These are phyloP conservation scores for Sandelia bainsii DNA, from an alignment of 2,797 vertebrate genomes.

Conservation along the genomic window DNA sequence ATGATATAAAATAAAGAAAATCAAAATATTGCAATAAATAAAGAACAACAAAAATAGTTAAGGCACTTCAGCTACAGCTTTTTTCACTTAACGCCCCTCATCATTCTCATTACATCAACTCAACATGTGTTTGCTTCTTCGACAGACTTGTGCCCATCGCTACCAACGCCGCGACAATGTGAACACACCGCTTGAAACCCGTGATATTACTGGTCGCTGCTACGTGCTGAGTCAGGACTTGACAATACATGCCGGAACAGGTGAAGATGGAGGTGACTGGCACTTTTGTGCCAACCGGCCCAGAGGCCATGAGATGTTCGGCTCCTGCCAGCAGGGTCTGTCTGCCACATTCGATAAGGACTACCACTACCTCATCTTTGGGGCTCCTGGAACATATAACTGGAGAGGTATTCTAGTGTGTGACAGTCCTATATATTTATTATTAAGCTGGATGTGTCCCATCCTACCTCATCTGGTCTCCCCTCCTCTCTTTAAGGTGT, in stretches of 20 bases:
- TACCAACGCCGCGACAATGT: constrained; percentile 89
- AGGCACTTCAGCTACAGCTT: not conserved
- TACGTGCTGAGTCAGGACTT: constrained; percentile 92
- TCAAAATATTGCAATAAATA: too few species aligned
- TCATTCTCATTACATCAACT: not conserved
- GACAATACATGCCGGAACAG: constrained; percentile 59
- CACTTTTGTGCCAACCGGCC: constrained; percentile 90
- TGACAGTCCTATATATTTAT: not conserved
- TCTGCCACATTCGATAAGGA: constrained; percentile 94
- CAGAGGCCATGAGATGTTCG: constrained; percentile 92
- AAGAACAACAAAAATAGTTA: too few species aligned
- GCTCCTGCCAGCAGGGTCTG: constrained; percentile 97
- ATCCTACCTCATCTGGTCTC: not conserved
- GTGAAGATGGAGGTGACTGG: constrained; percentile 90
- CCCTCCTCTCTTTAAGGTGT: constrained; percentile 83
- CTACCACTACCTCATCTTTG: constrained; percentile 94
- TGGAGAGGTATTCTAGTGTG: constrained; percentile 93
- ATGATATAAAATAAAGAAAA: not conserved
- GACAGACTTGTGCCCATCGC: constrained; percentile 95
- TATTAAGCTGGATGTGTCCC: not conserved
- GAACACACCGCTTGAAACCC: constrained; percentile 82
- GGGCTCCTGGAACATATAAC: constrained; percentile 95
- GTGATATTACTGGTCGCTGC: constrained; percentile 94
- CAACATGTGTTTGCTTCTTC: not conserved
- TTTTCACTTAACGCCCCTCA: not conserved